Evolutionary conservation across 2,888 invertebrate genomes (phyloP), one percentile per base, ranked within the genome.

Genomic region (Physocephala rufipes): DNA sequence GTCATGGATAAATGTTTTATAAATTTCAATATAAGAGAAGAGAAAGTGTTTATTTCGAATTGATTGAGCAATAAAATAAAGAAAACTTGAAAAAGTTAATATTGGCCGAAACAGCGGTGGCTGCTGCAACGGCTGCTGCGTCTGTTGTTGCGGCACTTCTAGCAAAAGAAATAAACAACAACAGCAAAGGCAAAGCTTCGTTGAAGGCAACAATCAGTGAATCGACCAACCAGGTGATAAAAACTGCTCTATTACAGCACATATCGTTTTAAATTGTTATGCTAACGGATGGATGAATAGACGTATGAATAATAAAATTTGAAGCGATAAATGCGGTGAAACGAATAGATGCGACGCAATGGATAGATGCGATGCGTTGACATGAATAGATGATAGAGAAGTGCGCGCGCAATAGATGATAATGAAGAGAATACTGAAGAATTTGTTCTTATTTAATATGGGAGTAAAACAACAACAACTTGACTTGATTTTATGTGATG

Each of bases 41-140:
- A 69, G 72, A 72, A 72, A 72, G 72, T 72, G 67, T 45, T 71
- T 24, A 24, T 12, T 55, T 47, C 9, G 21, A 9, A 47, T 47
- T 64, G 43, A 24, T 49, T 61, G 61, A 61, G 45, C 28, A 70
- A 64, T 28, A 19, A 68, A 68, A 68, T 45, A 68, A 28, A 36
- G n/a, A 58, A 45, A 53, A 55, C 26, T 19, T 26, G 24, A n/a
- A 26, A n/a, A 7, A 53, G 16, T 63, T 36, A 30, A 19, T 43
- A 16, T 7, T 19, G 19, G 45, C 45, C n/a, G 24, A 2, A 63
- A 36, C 36, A 36, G 45, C 19, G n/a, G n/a, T n/a, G 7, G 15
- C 16, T 19, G 21, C 19, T 19, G n/a, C 53, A n/a, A 21, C 21
- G 24, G 24, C 19, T 21, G 53, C 21, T 21, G n/a, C n/a, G n/a